phyloP scores from a whole-genome alignment of 2,888 invertebrate species.

The Panorpa germanica region DNA sequence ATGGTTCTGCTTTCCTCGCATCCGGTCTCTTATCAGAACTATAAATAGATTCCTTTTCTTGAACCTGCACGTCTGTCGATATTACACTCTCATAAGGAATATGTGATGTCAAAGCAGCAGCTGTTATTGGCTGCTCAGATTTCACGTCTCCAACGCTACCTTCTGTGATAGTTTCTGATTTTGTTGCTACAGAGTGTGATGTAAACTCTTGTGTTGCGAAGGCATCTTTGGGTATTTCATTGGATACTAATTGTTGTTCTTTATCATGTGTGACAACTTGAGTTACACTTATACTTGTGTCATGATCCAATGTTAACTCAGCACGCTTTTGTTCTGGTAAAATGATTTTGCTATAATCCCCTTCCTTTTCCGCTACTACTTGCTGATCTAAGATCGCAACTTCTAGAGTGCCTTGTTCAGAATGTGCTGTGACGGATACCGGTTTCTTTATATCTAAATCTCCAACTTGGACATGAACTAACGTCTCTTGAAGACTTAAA shows the following conservation, averaged over 20 bases:
- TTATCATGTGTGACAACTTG: constrained; percentile 25
- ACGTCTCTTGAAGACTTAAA: no score
- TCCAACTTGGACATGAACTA: constrained; percentile 9
- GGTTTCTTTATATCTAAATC: constrained; percentile 1
- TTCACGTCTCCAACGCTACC: no score
- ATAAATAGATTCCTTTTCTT: neutral
- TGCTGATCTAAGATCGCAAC: constrained; percentile 2
- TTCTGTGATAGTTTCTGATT: constrained; percentile 14
- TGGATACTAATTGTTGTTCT: constrained; percentile 21
- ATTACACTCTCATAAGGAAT: constrained; percentile 1
- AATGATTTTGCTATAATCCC: constrained; percentile 6
- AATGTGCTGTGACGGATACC: neutral
- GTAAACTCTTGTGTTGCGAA: constrained; percentile 10
- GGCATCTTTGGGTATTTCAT: constrained; percentile 10
- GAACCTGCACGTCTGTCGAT: neutral
- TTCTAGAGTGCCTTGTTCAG: constrained; percentile 5
- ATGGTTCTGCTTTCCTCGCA: neutral
- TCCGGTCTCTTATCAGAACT: neutral
- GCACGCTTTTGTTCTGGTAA: constrained; percentile 15
- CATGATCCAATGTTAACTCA: constrained; percentile 15
- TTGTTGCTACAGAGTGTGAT: constrained; percentile 11
- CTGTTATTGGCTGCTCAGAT: neutral
- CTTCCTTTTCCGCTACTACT: constrained; percentile 7
- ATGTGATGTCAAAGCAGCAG: neutral
- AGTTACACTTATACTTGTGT: constrained; percentile 20